Evolutionary conservation across 1,140 invertebrate genomes (phyloP).

Genomic region (Drosophila micromelanica): DNA sequence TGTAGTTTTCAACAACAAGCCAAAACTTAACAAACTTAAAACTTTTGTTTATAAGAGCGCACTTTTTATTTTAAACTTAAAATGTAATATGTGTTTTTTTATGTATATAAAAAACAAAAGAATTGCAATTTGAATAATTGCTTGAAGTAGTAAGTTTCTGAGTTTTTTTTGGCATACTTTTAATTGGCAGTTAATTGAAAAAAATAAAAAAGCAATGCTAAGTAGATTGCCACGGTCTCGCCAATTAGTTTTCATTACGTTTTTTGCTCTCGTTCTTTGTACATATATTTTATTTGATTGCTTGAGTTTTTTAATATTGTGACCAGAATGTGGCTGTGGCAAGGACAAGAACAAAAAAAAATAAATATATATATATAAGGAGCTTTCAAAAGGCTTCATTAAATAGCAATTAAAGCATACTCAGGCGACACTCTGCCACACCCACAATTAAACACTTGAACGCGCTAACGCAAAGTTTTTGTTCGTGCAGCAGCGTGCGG

Average conservation of each 20-base stretch:
- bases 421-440: conserved; percentile 4
- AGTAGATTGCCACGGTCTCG: conserved; percentile 51
- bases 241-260: conserved; percentile 73
- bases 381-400: conserved; percentile 48
- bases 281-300: not conserved
- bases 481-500: conserved; percentile 29
- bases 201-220: conserved; percentile 20
- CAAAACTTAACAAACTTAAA: too few species aligned
- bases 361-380: too few species aligned
- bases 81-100: not conserved
- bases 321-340: too few species aligned
- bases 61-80: too few species aligned
- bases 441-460: not conserved
- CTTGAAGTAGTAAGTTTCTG: not conserved
- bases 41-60: too few species aligned
- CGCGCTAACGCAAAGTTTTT: conserved; percentile 19
- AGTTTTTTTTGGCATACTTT: not conserved
- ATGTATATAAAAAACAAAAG: too few species aligned
- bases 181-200: conserved; percentile 18
- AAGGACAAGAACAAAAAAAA: not conserved
- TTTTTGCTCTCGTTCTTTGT: conserved; percentile 42
- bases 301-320: conserved; percentile 10
- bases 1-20: too few species aligned
- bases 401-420: conserved; percentile 69
- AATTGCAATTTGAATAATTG: too few species aligned